Conservation (phyloP, 2,888 invertebrate genomes). For the Notocelia uddmanniana region DNA sequence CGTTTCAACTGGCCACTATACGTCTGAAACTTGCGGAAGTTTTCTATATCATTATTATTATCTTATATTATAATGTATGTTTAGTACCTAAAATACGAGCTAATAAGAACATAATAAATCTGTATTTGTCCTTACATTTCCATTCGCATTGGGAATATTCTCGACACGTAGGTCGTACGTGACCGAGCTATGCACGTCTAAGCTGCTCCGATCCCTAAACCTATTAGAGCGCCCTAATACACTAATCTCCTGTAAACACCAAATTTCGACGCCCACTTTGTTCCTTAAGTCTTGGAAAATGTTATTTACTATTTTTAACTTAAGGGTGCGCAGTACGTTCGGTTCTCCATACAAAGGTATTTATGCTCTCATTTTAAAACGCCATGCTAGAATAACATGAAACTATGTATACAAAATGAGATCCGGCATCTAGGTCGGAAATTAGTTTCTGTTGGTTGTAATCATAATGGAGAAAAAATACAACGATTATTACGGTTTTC, state of each 20-base stretch:
- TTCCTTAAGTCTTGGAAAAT: background rate
- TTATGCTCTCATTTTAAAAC: too few species aligned
- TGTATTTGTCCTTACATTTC: slow-evolving; percentile 10
- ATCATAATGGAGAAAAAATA: too few species aligned
- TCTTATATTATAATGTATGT: background rate
- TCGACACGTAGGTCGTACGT: slow-evolving; percentile 10
- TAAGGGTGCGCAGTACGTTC: background rate
- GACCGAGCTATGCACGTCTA: slow-evolving; percentile 4
- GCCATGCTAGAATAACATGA: too few species aligned
- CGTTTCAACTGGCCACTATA: too few species aligned
- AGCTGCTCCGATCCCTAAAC: slow-evolving; percentile 14
- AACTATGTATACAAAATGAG: too few species aligned
- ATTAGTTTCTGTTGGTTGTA: too few species aligned
- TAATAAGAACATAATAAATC: slow-evolving; percentile 20
- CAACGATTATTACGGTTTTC: too few species aligned
- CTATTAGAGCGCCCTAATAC: slow-evolving; percentile 22
- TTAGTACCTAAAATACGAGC: background rate
- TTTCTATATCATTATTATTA: too few species aligned
- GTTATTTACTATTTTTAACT: background rate
- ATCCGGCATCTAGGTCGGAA: too few species aligned
- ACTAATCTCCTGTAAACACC: slow-evolving; percentile 27
- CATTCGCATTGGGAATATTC: slow-evolving; percentile 3
- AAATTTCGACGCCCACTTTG: background rate
- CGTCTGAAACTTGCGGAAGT: too few species aligned
- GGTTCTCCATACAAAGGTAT: too few species aligned